A percentile compares a stretch with the other conserved stretches of the same genome.
Evolutionary conservation across 1,140 invertebrate species (phyloP).

Genomic region (Yoshiicerus persimilis): DNA sequence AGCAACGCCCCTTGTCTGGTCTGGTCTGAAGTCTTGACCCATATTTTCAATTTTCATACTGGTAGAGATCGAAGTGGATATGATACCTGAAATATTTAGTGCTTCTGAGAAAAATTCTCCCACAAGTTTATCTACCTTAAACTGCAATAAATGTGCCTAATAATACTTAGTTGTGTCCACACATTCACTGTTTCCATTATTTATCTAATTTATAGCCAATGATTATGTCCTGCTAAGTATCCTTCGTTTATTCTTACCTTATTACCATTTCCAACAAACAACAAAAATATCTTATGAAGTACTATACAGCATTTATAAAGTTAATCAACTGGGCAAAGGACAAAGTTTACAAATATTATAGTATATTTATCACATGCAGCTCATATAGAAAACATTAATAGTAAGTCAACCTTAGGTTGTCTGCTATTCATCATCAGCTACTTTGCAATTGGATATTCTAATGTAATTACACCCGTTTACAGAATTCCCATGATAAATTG

Average conservation of each 20-base stretch:
- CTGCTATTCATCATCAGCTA: no score
- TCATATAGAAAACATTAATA: no score
- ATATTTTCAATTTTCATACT: neutral
- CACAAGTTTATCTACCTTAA: neutral
- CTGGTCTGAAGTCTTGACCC: neutral
- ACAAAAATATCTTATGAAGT: no score
- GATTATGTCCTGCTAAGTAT: no score
- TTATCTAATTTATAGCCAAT: neutral
- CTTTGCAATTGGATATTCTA: neutral
- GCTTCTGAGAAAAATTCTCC: neutral
- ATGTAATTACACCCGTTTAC: neutral
- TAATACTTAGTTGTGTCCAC: neutral
- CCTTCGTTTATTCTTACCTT: no score
- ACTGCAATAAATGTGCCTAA: neutral
- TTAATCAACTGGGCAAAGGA: no score
- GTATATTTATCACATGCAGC: no score
- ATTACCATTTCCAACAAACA: no score
- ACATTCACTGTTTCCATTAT: neutral
- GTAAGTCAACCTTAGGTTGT: no score
- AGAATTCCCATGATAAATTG: neutral
- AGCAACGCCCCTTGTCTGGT: neutral
- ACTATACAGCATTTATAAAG: no score
- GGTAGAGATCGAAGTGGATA: neutral
- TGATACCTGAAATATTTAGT: neutral
- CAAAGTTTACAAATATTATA: no score